A percentile compares a stretch with the other conserved stretches of the same genome.
Evolutionary conservation across 92 coral and sea anemone species (phyloP).

Genomic region (Hydrozoanthus gracilis): DNA sequence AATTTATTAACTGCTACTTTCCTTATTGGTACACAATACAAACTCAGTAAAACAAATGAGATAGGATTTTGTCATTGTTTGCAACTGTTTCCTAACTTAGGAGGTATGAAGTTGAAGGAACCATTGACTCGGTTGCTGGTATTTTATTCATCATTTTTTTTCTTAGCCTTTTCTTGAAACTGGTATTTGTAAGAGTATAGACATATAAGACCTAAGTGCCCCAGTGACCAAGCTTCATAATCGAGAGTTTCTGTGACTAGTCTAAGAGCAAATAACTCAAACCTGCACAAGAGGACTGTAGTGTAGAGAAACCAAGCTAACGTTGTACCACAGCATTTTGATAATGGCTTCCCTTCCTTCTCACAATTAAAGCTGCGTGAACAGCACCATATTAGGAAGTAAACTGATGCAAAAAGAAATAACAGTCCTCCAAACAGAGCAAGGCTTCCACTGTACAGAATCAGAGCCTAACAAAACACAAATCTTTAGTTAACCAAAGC

Average conservation of each 20-base stretch:
- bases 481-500: neutral
- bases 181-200: too few species aligned
- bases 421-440: slow-evolving; percentile 63
- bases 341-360: slow-evolving; percentile 33
- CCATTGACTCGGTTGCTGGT: too few species aligned
- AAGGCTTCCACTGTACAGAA: slow-evolving; percentile 63
- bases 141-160: too few species aligned
- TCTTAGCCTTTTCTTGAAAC: too few species aligned
- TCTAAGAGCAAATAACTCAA: neutral
- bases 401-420: slow-evolving; percentile 53
- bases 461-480: slow-evolving; percentile 53
- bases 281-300: slow-evolving; percentile 64
- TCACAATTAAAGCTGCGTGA: slow-evolving; percentile 50
- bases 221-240: too few species aligned
- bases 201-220: too few species aligned
- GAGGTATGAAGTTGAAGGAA: too few species aligned
- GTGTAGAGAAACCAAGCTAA: slow-evolving; percentile 57
- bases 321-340: slow-evolving; percentile 44
- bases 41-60: too few species aligned
- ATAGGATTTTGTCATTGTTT: too few species aligned
- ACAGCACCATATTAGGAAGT: slow-evolving; percentile 70
- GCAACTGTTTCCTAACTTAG: too few species aligned
- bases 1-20: too few species aligned
- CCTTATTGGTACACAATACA: too few species aligned
- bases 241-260: neutral